Evolutionary conservation across 2,113 vertebrate species (phyloP).

Genomic region (cattle (Bos taurus)): ARS-UCD2.0 NC_037352.1:2111501-2112000

Average conservation of each 20-base stretch:
- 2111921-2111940: not conserved
- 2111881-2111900: not conserved
- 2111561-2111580: not conserved
- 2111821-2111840: not conserved
- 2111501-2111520: not conserved
- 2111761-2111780: not conserved
- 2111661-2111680: conserved; percentile 98
- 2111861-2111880: not conserved
- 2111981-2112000: accelerated
- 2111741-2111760: conserved; percentile 81
- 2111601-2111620: not conserved
- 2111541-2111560: not conserved
- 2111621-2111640: conserved; percentile 88
- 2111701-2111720: conserved; percentile 97
- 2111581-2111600: not conserved
- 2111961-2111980: accelerated
- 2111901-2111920: accelerated
- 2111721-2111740: conserved; percentile 98
- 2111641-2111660: conserved; percentile 98
- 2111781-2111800: accelerated
- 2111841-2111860: no score
- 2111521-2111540: accelerated
- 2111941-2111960: not conserved
- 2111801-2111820: not conserved
- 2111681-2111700: conserved; percentile 96